A percentile compares a stretch with the other conserved stretches of the same genome.
Evolutionary conservation across 2,113 vertebrate genomes (phyloP).

Genomic region (Shinisaurus crocodilurus): DNA sequence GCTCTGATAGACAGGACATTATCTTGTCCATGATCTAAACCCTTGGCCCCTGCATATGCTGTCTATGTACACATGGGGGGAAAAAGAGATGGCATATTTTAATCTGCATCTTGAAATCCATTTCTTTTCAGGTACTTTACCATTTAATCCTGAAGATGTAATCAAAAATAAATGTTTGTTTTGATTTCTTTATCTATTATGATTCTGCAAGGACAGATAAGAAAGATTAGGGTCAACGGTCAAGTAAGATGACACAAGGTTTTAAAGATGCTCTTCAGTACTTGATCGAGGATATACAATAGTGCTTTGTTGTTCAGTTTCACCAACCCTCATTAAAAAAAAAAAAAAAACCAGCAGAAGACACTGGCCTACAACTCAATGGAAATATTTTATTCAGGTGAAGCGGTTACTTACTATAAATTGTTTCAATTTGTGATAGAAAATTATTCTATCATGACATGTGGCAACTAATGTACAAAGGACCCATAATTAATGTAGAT

Average conservation of each 20-base stretch:
- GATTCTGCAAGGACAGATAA: slow-evolving; percentile 28
- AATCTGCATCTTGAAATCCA: slow-evolving; percentile 40
- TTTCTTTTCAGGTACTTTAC: slow-evolving; percentile 14
- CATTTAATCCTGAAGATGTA: slow-evolving; percentile 48
- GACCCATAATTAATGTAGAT: neutral
- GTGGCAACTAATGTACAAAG: neutral
- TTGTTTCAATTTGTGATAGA: slow-evolving; percentile 13
- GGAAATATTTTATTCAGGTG: neutral
- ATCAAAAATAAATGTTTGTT: slow-evolving; percentile 16
- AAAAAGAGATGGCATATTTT: slow-evolving; percentile 34
- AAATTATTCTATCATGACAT: neutral
- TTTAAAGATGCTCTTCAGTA: slow-evolving; percentile 17
- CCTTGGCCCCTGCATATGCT: neutral
- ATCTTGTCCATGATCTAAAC: slow-evolving; percentile 35
- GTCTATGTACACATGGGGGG: neutral
- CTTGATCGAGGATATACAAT: neutral
- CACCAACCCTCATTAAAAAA: slow-evolving; percentile 28
- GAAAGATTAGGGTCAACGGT: slow-evolving; percentile 46
- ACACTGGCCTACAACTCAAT: neutral
- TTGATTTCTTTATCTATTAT: slow-evolving; percentile 52
- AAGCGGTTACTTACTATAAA: slow-evolving; percentile 4
- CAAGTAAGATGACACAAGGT: neutral
- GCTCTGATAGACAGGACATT: neutral
- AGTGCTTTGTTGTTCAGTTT: slow-evolving; percentile 1
- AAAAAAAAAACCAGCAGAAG: too few species aligned